Percentiles rank a stretch among this genome's conserved stretches.
Conservation (phyloP, 2,113 vertebrate species). For the Rallus limicola region DNA sequence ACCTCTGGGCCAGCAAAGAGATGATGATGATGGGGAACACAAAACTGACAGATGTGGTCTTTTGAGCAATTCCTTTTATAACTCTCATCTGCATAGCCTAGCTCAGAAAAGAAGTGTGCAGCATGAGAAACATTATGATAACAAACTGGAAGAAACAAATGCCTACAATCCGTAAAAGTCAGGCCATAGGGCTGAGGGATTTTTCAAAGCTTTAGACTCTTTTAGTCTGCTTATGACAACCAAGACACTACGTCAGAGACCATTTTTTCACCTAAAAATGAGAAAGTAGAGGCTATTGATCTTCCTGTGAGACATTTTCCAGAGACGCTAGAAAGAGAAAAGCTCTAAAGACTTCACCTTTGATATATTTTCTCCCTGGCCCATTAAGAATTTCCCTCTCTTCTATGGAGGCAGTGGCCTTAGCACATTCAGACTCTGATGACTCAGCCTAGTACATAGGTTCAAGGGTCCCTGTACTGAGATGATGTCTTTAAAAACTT, state of each 20-base stretch:
- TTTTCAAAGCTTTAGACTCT: not conserved
- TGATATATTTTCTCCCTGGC: not conserved
- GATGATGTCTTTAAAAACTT: not conserved
- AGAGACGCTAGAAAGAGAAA: not conserved
- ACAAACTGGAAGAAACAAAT: not conserved
- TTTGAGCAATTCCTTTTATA: not conserved
- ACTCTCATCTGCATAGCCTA: not conserved
- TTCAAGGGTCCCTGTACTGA: not conserved
- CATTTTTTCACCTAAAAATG: not conserved
- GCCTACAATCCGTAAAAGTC: not conserved
- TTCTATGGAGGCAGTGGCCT: not conserved
- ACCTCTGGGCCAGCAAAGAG: not conserved
- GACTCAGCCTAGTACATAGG: not conserved
- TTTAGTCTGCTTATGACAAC: not conserved
- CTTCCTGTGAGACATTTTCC: not conserved
- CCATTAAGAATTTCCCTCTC: not conserved
- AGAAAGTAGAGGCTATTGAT: not conserved
- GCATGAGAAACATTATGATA: not conserved
- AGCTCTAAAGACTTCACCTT: not conserved
- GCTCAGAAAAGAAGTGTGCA: not conserved
- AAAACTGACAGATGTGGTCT: not conserved
- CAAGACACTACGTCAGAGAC: not conserved
- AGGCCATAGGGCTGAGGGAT: not conserved
- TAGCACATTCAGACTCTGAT: not conserved
- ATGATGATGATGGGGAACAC: not conserved